Conservation (phyloP, 1,140 invertebrate genomes). For the Battus philenor region DNA sequence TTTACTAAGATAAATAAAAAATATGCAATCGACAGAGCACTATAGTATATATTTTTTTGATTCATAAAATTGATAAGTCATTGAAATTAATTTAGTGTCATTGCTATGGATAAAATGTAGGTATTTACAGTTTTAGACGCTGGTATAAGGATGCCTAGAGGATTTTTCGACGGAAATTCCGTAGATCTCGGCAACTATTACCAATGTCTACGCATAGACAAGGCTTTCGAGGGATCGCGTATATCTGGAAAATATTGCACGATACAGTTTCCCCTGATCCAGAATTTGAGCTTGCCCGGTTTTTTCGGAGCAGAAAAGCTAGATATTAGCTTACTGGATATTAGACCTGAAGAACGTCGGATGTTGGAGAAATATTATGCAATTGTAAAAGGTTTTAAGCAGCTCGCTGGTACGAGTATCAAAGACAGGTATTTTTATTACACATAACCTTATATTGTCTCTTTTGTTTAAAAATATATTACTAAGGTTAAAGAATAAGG, state of each 20-base stretch:
- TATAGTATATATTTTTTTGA: too few species aligned
- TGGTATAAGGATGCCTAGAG: constrained; percentile 35
- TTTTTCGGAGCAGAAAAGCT: constrained; percentile 1
- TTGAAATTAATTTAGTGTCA: too few species aligned
- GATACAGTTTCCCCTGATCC: constrained; percentile 21
- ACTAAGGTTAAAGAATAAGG: too few species aligned
- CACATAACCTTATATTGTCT: too few species aligned
- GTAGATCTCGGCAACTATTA: constrained; percentile 38
- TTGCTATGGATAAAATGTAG: too few species aligned
- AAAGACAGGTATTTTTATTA: constrained; percentile 13
- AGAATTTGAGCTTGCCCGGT: constrained; percentile 19
- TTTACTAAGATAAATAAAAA: too few species aligned
- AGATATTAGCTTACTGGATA: constrained; percentile 1
- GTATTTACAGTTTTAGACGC: constrained; percentile 37
- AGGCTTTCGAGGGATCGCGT: constrained; percentile 16
- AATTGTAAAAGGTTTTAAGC: not conserved
- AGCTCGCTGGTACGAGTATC: constrained; percentile 1
- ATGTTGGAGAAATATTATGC: constrained; percentile 1
- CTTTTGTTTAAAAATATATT: too few species aligned
- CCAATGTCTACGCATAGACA: constrained; percentile 38
- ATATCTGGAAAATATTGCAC: constrained; percentile 46
- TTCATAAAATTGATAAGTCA: too few species aligned
- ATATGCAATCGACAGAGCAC: too few species aligned
- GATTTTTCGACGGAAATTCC: constrained; percentile 32
- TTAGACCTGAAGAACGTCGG: not conserved